A percentile compares a stretch with the other conserved stretches of the same genome.
phyloP scores from a whole-genome alignment of 23 tunicate species.

The Ciona savignyi region DNA sequence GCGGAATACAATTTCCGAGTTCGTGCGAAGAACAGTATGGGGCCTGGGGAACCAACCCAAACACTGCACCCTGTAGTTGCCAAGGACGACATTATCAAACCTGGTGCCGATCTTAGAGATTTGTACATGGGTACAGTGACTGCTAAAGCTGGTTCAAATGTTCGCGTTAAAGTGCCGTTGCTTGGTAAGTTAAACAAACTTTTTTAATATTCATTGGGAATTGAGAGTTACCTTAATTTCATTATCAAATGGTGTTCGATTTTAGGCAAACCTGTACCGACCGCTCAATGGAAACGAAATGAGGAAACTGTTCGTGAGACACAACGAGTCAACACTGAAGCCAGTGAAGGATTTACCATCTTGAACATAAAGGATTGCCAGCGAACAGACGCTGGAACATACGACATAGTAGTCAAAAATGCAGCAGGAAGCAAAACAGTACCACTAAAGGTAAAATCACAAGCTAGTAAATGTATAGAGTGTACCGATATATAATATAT shows the following conservation, averaged over 20 bases:
- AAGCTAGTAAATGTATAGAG: too few species aligned
- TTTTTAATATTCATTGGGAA: background rate
- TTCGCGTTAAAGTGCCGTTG: conserved; percentile 60
- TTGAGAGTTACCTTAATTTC: too few species aligned
- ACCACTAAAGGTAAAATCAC: conserved; percentile 54
- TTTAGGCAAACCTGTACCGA: conserved; percentile 80
- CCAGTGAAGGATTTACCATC: conserved; percentile 33
- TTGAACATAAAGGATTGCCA: conserved; percentile 53
- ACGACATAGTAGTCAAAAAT: conserved; percentile 52
- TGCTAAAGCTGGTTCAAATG: conserved; percentile 71
- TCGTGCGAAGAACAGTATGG: conserved; percentile 80
- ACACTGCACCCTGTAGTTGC: conserved; percentile 60
- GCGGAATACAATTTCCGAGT: conserved; percentile 72
- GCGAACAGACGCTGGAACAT: conserved; percentile 66
- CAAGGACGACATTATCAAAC: conserved; percentile 70
- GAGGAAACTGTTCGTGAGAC: conserved; percentile 67
- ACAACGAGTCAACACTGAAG: conserved; percentile 70
- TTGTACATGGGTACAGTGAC: conserved; percentile 79
- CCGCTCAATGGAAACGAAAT: conserved; percentile 63
- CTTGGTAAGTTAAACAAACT: conserved; percentile 27
- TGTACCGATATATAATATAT: too few species aligned
- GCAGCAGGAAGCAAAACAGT: conserved; percentile 61
- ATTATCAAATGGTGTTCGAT: background rate
- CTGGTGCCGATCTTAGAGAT: conserved; percentile 63
- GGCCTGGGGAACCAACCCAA: conserved; percentile 77